phyloP scores from a whole-genome alignment of 2,888 invertebrate genomes.

The Agapetus fuscipes region DNA sequence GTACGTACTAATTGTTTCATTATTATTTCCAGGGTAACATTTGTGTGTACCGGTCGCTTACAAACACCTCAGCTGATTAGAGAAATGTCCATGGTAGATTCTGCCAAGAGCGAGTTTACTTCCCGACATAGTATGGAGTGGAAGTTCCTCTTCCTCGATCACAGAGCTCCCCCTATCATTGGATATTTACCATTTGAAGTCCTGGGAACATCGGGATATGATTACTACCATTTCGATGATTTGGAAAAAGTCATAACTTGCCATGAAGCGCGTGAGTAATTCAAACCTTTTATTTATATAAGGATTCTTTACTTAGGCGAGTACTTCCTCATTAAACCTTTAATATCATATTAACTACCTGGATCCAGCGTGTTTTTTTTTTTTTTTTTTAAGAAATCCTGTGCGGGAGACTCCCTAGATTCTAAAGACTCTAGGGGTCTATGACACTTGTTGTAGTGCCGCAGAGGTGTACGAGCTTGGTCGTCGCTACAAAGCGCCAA shows the following conservation, averaged over 20 bases:
- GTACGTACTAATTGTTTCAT: too few relatives aligned
- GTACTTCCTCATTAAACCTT: conserved; percentile 1
- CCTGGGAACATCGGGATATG: conserved; percentile 90
- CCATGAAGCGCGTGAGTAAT: conserved; percentile 81
- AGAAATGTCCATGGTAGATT: conserved; percentile 74
- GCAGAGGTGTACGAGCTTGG: too few relatives aligned
- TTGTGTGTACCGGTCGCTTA: conserved; percentile 75
- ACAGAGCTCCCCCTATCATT: conserved; percentile 83
- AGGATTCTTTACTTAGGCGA: background rate
- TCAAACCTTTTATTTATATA: background rate
- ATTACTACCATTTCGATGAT: conserved; percentile 93
- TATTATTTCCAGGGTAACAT: conserved; percentile 60
- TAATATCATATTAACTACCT: background rate
- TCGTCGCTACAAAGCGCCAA: too few relatives aligned
- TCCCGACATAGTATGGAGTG: conserved; percentile 91
- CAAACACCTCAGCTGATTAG: conserved; percentile 74
- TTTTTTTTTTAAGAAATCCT: too few relatives aligned
- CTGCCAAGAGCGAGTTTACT: conserved; percentile 74
- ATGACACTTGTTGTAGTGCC: too few relatives aligned
- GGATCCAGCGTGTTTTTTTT: background rate
- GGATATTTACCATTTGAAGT: conserved; percentile 93
- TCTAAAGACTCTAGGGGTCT: too few relatives aligned
- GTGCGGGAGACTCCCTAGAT: too few relatives aligned
- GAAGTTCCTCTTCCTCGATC: conserved; percentile 91
- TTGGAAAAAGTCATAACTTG: conserved; percentile 77